These are phyloP conservation scores for Ceyx melanurus DNA, from an alignment of 2,113 vertebrate genomes.

Conservation along the genomic window DNA sequence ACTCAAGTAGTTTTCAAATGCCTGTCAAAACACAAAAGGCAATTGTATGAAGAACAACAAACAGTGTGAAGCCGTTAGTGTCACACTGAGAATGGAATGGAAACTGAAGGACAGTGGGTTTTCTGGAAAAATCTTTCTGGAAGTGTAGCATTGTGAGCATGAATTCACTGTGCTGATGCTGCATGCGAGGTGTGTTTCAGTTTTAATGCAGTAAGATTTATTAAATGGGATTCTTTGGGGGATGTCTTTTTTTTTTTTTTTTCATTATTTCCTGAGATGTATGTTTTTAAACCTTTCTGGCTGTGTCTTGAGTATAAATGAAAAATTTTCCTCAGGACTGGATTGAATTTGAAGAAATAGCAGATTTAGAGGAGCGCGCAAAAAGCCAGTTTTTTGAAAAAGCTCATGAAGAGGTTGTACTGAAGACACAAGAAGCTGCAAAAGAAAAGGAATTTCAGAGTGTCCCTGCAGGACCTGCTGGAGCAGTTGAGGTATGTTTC, in stretches of 20 bases:
- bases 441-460: slow-evolving; percentile 96
- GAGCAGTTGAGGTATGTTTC: slow-evolving; percentile 86
- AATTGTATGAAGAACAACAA: background rate
- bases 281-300: background rate
- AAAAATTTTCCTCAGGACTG: slow-evolving; percentile 84
- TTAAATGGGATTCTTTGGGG: background rate
- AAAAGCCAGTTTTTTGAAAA: slow-evolving; percentile 99
- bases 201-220: background rate
- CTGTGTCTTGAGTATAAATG: background rate
- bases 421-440: slow-evolving; percentile 94
- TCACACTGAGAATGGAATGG: background rate
- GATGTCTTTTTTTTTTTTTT: background rate
- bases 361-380: slow-evolving; percentile 94
- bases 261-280: background rate
- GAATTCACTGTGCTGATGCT: background rate
- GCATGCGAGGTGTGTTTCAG: background rate
- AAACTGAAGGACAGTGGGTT: background rate
- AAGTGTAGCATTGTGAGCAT: background rate
- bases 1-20: background rate
- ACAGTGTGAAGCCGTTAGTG: background rate
- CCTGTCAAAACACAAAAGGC: background rate
- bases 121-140: background rate
- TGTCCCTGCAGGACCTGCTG: slow-evolving; percentile 92
- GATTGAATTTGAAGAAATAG: slow-evolving; percentile 99
- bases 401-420: slow-evolving; percentile 94